Percentiles rank a stretch among this genome's conserved stretches.
phyloP scores from a whole-genome alignment of 2,113 vertebrate genomes.

The Cryptotis parvus region DNA sequence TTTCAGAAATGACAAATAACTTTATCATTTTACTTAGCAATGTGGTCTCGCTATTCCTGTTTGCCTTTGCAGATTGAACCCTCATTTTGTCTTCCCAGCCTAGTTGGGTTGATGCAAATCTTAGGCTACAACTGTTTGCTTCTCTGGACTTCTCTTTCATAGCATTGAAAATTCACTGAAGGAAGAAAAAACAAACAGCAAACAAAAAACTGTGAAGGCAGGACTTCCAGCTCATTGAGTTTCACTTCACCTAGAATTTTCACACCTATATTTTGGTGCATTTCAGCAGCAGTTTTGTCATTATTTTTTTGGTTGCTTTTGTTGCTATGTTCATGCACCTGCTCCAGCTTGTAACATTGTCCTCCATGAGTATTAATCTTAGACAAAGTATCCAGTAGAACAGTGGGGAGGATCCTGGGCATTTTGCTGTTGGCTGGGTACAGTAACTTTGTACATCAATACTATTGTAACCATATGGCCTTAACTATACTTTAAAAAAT shows the following conservation, averaged over 20 bases:
- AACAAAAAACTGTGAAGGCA: background rate
- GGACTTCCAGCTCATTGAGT: fast-evolving
- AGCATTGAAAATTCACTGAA: background rate
- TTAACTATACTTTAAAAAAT: no score
- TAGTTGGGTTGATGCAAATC: background rate
- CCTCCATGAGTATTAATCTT: background rate
- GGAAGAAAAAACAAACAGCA: background rate
- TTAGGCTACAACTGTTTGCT: background rate
- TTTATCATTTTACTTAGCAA: background rate
- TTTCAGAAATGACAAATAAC: background rate
- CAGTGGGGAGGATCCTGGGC: no score
- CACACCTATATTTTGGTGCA: background rate
- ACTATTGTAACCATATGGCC: no score
- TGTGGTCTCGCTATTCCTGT: background rate
- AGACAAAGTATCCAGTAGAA: no score
- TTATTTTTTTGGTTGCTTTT: background rate
- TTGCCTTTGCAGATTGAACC: background rate
- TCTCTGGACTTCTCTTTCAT: background rate
- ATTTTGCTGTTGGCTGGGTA: no score
- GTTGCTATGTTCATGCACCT: background rate
- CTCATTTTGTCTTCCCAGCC: background rate
- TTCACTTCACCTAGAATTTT: background rate
- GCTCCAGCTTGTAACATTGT: background rate
- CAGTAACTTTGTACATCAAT: no score
- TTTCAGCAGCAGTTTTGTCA: background rate